Evolutionary conservation across 2,797 vertebrate species (phyloP).

Genomic region (Sebastes miniatus): DNA sequence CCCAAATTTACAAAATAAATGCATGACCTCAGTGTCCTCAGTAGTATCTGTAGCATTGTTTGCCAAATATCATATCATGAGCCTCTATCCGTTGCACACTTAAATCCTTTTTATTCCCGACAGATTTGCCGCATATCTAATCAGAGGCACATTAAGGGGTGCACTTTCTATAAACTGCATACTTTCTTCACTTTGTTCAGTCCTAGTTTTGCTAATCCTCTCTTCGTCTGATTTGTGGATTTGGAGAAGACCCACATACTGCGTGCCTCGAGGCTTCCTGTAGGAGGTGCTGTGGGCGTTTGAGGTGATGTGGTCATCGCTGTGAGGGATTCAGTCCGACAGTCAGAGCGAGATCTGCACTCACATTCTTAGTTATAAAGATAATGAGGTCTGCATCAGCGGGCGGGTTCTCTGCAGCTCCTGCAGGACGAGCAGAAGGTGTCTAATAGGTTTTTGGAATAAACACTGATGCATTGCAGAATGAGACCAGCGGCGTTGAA

Average conservation of each 20-base stretch:
- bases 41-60: not conserved
- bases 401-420: not conserved
- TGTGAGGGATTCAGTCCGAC: not conserved
- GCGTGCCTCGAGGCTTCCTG: constrained; percentile 19
- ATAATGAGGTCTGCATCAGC: not conserved
- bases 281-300: constrained; percentile 42
- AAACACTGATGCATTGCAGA: not conserved
- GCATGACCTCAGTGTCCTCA: not conserved
- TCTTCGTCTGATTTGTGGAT: constrained; percentile 23
- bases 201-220: constrained; percentile 8
- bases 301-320: constrained; percentile 22
- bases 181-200: not conserved
- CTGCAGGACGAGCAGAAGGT: not conserved
- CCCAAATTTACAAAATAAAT: too few relatives aligned
- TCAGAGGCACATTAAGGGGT: not conserved
- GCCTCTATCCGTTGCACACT: not conserved
- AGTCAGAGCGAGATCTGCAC: not conserved
- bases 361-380: not conserved
- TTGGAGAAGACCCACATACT: not conserved
- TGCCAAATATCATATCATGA: not conserved
- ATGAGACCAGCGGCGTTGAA: too few relatives aligned
- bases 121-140: not conserved
- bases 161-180: not conserved
- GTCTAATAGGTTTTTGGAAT: not conserved
- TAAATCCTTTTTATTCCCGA: not conserved